Base-by-base conservation (phyloP, 2,113 vertebrate genomes). In the Saccopteryx bilineata region DNA sequence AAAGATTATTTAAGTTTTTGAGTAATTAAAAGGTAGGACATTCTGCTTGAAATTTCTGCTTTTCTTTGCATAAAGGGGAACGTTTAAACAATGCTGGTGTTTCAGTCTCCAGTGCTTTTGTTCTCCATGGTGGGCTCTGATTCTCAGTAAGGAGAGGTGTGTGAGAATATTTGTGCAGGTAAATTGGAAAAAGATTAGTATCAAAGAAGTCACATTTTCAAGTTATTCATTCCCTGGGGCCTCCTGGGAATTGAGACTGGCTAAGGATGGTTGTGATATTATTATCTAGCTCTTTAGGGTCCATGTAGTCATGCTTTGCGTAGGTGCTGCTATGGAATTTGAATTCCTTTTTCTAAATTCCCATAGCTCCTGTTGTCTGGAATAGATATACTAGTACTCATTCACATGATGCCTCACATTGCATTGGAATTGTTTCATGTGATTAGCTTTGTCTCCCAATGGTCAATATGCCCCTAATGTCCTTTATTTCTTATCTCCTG, bases 401-500 rank as follows among this genome's bases (percentile, higher is more conserved):
- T 80, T 94, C 90, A 76, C 5, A 91, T 87, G 46, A 72, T 96
- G 12, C 15, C 8, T 87, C n/a, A 33, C n/a, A 68, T 46, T 31
- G 46, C 28, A 60, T n/a, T 21, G 28, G 68, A 54, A 52, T 82
- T 78, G 46, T 76, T 96, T 84, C 50, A n/a, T 78, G 11, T 54
- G 68, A 86, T 92, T 92, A 85, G 58, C 50, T 84, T 80, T 79
- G 17, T 89, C 58, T 92, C 58, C 23, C 50, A 61, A 68, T 13
- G 24, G 10, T 79, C 14, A 54, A 4, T 33, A 76, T 87, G 2
- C 46, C 63, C 24, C 24, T 39, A 26, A 74, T 24, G 15, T 74
- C 11, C 50, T 87, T 94, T 28, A 54, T 76, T 94, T 83, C 82
- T 91, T 93, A 56, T 14, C n/a, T 80, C 28, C 28, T 90, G 7